A percentile compares a stretch with the other conserved stretches of the same genome.
phyloP scores from a whole-genome alignment of 2,113 vertebrate species.

The Plestiodon gilberti region DNA sequence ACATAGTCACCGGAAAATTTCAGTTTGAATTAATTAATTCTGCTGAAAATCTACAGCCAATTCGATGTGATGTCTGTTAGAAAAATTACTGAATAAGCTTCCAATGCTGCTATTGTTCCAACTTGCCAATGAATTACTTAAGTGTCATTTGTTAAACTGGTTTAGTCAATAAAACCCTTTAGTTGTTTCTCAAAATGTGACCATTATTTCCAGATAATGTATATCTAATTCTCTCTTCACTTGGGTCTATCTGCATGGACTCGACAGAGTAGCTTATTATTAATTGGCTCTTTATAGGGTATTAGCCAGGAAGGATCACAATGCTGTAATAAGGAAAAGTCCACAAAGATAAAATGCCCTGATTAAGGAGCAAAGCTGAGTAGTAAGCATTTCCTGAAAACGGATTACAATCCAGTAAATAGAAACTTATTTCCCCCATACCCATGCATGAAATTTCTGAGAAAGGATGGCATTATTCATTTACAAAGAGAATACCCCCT shows the following conservation, averaged over 20 bases:
- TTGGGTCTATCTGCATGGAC: conserved; percentile 58
- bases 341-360: conserved; percentile 71
- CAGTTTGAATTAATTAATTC: conserved; percentile 71
- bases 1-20: conserved; percentile 63
- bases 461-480: conserved; percentile 58
- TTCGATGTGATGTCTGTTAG: conserved; percentile 55
- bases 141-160: conserved; percentile 70
- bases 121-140: conserved; percentile 68
- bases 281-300: conserved; percentile 75
- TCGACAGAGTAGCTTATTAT: conserved; percentile 60
- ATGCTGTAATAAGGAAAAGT: conserved; percentile 60
- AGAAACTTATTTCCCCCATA: conserved; percentile 59
- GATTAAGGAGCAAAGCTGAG: conserved; percentile 71
- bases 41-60: conserved; percentile 51
- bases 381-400: conserved; percentile 74
- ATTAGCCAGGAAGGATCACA: conserved; percentile 71
- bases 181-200: conserved; percentile 61
- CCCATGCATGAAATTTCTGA: conserved; percentile 57
- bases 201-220: conserved; percentile 57
- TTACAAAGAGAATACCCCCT: conserved; percentile 61
- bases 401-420: conserved; percentile 64
- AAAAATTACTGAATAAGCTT: conserved; percentile 64
- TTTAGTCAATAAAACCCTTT: conserved; percentile 68
- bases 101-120: conserved; percentile 56
- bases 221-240: conserved; percentile 61